Conservation (phyloP, 2,888 invertebrate species). For the Marronus borbonicus region DNA sequence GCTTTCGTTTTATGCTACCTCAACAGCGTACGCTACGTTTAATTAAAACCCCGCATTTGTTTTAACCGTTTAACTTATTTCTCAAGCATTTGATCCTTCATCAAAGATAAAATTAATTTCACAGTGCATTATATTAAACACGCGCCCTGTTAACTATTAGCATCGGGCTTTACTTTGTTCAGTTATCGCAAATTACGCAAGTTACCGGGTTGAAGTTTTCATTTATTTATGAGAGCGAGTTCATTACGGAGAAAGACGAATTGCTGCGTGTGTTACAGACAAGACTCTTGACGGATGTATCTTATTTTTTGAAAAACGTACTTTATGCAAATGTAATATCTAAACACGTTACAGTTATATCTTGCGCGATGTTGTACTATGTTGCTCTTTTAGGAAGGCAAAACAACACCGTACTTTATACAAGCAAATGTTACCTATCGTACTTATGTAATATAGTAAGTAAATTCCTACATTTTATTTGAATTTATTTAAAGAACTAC, state of each 20-base stretch:
- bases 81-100: slow-evolving; percentile 10
- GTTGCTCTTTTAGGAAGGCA: neutral
- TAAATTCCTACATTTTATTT: too few species aligned
- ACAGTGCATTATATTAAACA: slow-evolving; percentile 19
- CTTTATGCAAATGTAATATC: neutral
- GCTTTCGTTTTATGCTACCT: neutral
- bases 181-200: neutral
- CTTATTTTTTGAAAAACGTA: neutral
- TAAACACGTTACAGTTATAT: neutral
- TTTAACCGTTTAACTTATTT: slow-evolving; percentile 22
- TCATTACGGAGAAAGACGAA: neutral
- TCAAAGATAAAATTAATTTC: slow-evolving; percentile 25
- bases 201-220: neutral
- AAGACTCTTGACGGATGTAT: neutral
- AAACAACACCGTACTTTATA: neutral
- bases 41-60: slow-evolving; percentile 20
- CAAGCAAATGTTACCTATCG: too few species aligned
- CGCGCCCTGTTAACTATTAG: neutral
- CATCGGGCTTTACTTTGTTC: neutral
- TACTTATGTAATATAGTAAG: too few species aligned
- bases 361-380: neutral
- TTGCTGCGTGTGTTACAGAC: neutral
- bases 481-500: too few species aligned
- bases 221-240: neutral
- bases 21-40: slow-evolving; percentile 6